These are phyloP conservation scores for Eurosta solidaginis DNA, from an alignment of 1,140 invertebrate genomes.

Conservation along the genomic window DNA sequence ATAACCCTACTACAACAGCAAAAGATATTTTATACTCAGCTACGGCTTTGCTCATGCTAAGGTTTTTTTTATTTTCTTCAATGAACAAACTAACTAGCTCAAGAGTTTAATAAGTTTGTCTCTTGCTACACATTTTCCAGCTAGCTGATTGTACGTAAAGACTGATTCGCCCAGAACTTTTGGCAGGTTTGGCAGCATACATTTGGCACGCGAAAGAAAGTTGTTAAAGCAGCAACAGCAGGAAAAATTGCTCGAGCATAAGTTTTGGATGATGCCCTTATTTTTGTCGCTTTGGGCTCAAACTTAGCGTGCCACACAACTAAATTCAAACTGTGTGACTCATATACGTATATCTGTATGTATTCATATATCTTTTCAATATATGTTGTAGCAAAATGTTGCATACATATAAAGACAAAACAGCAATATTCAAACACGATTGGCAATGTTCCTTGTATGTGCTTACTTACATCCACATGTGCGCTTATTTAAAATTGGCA, in stretches of 20 bases:
- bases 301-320: too few relatives aligned
- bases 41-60: background rate
- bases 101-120: too few relatives aligned
- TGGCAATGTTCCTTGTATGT: background rate
- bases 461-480: too few relatives aligned
- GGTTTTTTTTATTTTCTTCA: too few relatives aligned
- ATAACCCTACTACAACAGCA: background rate
- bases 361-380: background rate
- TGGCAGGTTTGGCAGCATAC: background rate
- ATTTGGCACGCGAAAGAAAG: too few relatives aligned
- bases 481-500: background rate
- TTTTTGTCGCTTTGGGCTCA: background rate
- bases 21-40: background rate
- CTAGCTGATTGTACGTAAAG: too few relatives aligned
- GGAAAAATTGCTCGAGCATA: background rate
- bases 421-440: background rate
- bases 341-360: background rate
- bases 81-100: too few relatives aligned
- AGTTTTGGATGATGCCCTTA: background rate
- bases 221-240: background rate
- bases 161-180: background rate
- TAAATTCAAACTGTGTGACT: too few relatives aligned
- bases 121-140: too few relatives aligned
- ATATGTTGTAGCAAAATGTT: background rate
- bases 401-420: too few relatives aligned